A percentile compares a stretch with the other conserved stretches of the same genome.
These are phyloP conservation scores for Xiphorhynchus erythropygius DNA, from an alignment of 2,797 vertebrate genomes.

Conservation along the genomic window DNA sequence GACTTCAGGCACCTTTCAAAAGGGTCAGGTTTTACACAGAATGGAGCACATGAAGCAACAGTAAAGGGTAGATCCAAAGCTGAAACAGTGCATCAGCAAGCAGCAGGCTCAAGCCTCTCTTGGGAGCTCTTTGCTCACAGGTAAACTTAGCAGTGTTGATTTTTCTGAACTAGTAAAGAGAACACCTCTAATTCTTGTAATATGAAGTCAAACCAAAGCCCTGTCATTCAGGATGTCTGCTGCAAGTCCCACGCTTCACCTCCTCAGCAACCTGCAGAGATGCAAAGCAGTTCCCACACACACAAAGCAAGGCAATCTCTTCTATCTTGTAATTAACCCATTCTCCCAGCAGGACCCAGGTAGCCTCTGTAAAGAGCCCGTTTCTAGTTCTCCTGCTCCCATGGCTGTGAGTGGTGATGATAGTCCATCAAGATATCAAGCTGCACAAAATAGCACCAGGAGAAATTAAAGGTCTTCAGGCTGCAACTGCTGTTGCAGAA, in stretches of 20 bases:
- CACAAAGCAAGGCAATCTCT: not conserved
- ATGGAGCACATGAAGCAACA: not conserved
- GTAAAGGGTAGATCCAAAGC: not conserved
- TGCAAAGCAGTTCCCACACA: not conserved
- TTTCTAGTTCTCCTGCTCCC: not conserved
- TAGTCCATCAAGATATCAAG: not conserved
- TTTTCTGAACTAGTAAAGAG: not conserved
- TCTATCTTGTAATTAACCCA: not conserved
- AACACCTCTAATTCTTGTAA: not conserved
- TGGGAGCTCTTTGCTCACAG: not conserved
- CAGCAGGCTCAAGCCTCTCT: not conserved
- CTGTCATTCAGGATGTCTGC: not conserved
- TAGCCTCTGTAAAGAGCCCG: not conserved
- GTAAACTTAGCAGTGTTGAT: not conserved
- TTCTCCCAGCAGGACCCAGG: not conserved
- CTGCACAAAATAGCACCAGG: not conserved
- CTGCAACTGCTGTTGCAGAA: not conserved
- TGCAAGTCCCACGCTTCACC: not conserved
- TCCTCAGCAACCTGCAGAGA: not conserved
- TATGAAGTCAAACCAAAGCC: not conserved
- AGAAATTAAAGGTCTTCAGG: conserved; percentile 33
- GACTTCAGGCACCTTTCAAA: not conserved
- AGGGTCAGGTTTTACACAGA: not conserved
- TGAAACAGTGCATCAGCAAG: not conserved
- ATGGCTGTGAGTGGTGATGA: not conserved